Percentiles rank a stretch among this genome's conserved stretches.
phyloP scores from a whole-genome alignment of 2,797 vertebrate species.

The Sardinella longiceps region DNA sequence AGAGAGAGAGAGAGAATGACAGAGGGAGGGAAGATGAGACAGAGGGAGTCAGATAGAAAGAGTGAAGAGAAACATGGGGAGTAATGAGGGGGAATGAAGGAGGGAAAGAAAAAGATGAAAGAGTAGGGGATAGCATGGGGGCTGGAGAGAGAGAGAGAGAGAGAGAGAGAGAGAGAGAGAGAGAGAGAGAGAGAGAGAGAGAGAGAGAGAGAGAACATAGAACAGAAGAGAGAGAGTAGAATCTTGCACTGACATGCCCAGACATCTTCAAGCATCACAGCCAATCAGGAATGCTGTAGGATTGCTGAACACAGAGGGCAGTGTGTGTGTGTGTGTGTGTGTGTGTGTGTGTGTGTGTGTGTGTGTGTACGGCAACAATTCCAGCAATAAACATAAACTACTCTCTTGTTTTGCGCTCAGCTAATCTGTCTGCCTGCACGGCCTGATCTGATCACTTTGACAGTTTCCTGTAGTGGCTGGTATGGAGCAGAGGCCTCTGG shows the following conservation, averaged over 20 bases:
- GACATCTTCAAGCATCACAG: slow-evolving; percentile 62
- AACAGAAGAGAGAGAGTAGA: slow-evolving; percentile 51
- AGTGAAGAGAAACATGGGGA: background rate
- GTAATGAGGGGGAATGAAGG: background rate
- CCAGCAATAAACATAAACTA: background rate
- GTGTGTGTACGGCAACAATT: slow-evolving; percentile 33
- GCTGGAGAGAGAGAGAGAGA: slow-evolving; percentile 48
- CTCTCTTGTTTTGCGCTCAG: background rate
- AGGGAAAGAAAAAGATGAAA: background rate
- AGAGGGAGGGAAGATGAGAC: background rate
- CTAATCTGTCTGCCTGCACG: background rate
- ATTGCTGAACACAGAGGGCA: slow-evolving; percentile 36
- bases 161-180: slow-evolving; percentile 46
- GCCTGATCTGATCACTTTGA: background rate
- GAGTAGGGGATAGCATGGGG: no score
- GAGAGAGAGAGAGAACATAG: slow-evolving; percentile 41
- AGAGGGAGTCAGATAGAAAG: background rate
- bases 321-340: slow-evolving; percentile 47
- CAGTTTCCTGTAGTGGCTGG: background rate
- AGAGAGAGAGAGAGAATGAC: slow-evolving; percentile 51
- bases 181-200: slow-evolving; percentile 42
- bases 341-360: slow-evolving; percentile 38
- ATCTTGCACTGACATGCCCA: slow-evolving; percentile 54
- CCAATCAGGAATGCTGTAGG: slow-evolving; percentile 61
- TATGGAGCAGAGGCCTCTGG: background rate